Evolutionary conservation across 2,888 invertebrate species (phyloP).

Genomic region (Philaethria dido): DNA sequence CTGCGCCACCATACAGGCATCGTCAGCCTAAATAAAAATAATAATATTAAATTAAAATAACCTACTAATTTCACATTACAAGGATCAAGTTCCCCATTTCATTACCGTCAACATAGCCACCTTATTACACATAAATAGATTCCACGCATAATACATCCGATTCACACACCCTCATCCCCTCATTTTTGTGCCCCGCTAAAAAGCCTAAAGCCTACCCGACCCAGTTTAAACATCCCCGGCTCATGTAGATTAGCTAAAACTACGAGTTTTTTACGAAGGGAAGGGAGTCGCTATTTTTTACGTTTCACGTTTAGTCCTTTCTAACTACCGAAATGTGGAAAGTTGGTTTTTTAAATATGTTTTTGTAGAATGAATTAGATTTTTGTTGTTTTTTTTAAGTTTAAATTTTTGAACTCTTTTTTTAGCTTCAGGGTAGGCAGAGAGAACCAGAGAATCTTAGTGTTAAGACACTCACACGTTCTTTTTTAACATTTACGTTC

Average conservation of each 20-base stretch:
- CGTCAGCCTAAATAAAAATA: too few species aligned
- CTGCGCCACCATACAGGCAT: too few species aligned
- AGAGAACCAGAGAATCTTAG: too few species aligned
- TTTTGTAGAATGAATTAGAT: slow-evolving; percentile 42
- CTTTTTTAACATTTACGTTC: too few species aligned
- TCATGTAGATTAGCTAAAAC: slow-evolving; percentile 87
- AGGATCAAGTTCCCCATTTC: slow-evolving; percentile 40
- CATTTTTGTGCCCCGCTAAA: slow-evolving; percentile 82
- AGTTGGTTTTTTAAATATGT: slow-evolving; percentile 83
- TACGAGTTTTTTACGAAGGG: slow-evolving; percentile 86
- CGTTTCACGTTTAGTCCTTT: slow-evolving; percentile 53
- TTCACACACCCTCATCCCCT: slow-evolving; percentile 72
- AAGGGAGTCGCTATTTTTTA: background rate
- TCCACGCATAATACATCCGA: slow-evolving; percentile 80
- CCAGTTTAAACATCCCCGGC: slow-evolving; percentile 69
- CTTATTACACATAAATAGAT: slow-evolving; percentile 78
- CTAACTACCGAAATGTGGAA: slow-evolving; percentile 81
- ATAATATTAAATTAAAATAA: too few species aligned
- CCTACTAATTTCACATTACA: background rate
- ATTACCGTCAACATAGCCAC: slow-evolving; percentile 45
- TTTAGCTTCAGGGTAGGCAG: too few species aligned
- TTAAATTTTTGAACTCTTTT: background rate
- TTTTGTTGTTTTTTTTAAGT: background rate
- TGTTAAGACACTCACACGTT: too few species aligned
- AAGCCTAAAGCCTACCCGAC: slow-evolving; percentile 77